Base-by-base conservation (phyloP, 2,797 vertebrate genomes). In the Luscinia megarhynchos region DNA sequence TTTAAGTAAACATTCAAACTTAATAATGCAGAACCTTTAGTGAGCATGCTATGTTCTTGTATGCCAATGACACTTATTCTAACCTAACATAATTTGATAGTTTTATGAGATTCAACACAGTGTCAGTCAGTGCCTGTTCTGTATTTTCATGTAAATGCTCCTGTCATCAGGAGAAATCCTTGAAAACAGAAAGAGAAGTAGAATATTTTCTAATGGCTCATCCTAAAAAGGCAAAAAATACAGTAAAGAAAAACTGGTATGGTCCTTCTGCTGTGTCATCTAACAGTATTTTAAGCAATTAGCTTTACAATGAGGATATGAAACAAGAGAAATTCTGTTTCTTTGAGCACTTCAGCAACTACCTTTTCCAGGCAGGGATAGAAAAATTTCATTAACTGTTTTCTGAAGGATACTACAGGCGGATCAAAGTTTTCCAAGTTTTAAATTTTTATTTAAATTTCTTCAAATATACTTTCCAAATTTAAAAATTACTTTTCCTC, bases 141-240 rank as follows among this genome's bases (percentile, higher is more conserved):
- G 58, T 75, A 94, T 94, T 95, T 70, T 94, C 45, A 93, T 93
- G 92, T 73, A 92, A 96, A 96, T 94, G 38, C 3, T 89, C 61
- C 84, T 95, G 87, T 92, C 87, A 94, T 57, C 41, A 68, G 55
- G 45, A 90, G 73, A 92, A 86, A 91, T 80, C 18, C 41, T 89
- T 83, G 68, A 85, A 73, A 91, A 80, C 54, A 83, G 53, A 73
- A 64, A 66, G 10, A 89, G 50, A 70, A 87, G 10, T 30, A 68
- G n/a, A 32, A 62, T 30, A 1, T 51, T 89, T 46, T 85, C 57
- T 51, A 87, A 86, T n/a, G 20, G 26, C 36, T 94, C 30, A 67
- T 77, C 30, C 46, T 69, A 62, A 66, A 93, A 93, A 70, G 34
- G 17, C 40, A 74, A 84, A 78, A 91, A 30, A 9, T 17, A 16